Evolutionary conservation across 2,797 vertebrate genomes (phyloP), one percentile per base, ranked within the genome.

Genomic region (Sebastes iracundus): DNA sequence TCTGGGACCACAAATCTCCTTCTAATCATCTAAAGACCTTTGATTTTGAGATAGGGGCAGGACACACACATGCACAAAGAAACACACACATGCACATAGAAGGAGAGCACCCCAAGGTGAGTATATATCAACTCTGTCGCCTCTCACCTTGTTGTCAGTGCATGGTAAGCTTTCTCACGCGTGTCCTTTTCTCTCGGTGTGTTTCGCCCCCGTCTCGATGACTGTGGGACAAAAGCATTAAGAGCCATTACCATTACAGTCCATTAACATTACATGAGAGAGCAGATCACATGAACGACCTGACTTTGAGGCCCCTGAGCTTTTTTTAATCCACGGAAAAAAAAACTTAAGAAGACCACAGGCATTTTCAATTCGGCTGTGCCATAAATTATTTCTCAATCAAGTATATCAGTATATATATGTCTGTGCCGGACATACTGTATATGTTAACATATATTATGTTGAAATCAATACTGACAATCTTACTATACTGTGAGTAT

Each of bases 111-210:
- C 32, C 66, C 73, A 79, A 75, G 68, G 80, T 87, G 78, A 83
- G 46, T 49, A 7, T 27, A 20, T 72, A 14, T 35, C 61, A n/a
- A 52, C 72, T 55, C 60, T 28, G 71, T 78, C 38, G 5, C 61
- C 46, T 55, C 87, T 88, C 82, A 94, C 92, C 93, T 95, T 87
- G 75, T 74, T 79, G 79, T 95, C 94, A 94, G 86, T 91, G 89
- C 93, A 94, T 93, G 83, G 87, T 89, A 87, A 84, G 81, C 77
- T 86, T 77, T 90, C 79, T 89, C 81, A 88, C 49, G 59, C 23
- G 83, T 89, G 75, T 83, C 81, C 81, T 84, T 90, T 81, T 85
- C 83, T 75, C 84, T 74, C 3, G 32, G 66, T 76, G 73, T 32
- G 82, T 75, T 84, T 88, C 30, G 70, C 83, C 76, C 77, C 67